phyloP scores from a whole-genome alignment of 2,113 vertebrate species.

The Archilochus colubris region DNA sequence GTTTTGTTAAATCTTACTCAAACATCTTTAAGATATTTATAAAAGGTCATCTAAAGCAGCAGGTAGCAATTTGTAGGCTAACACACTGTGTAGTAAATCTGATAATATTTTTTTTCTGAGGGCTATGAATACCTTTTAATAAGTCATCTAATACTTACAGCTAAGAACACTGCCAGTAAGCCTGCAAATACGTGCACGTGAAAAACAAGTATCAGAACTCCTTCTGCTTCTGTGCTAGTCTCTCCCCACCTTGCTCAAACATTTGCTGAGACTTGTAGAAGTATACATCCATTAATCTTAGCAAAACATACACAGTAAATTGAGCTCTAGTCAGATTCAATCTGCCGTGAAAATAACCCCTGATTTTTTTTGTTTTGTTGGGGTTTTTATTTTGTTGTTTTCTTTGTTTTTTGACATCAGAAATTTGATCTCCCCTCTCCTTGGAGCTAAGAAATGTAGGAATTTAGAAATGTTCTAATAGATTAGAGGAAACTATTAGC shows the following conservation, averaged over 20 bases:
- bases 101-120: not conserved
- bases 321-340: not conserved
- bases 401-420: not conserved
- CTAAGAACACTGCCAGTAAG: not conserved
- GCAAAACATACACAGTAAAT: not conserved
- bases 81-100: not conserved
- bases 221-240: not conserved
- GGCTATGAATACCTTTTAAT: not conserved
- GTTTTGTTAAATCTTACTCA: not conserved
- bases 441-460: not conserved
- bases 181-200: not conserved
- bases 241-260: not conserved
- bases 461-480: not conserved
- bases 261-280: not conserved
- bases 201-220: not conserved
- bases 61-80: not conserved
- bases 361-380: not conserved
- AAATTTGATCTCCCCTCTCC: not conserved
- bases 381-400: too few species aligned
- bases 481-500: not conserved
- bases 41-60: accelerated
- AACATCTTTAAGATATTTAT: not conserved
- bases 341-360: not conserved
- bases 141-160: not conserved
- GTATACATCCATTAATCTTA: not conserved